Base-by-base conservation (phyloP, 2,113 vertebrate genomes). In the Esox niger region DNA sequence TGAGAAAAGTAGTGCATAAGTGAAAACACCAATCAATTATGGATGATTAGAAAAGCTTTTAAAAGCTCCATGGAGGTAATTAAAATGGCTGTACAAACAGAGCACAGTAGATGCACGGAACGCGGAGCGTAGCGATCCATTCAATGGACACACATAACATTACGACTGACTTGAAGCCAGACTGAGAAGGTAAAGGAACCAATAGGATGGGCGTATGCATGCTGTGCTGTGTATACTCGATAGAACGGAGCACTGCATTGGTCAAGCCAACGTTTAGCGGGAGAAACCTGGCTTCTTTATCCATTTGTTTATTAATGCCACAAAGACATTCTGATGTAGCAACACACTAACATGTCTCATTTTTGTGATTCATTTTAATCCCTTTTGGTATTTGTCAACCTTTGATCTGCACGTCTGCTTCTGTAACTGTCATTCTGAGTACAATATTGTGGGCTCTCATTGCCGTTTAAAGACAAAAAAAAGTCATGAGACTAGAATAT, bases 1-100 rank as follows among this genome's bases (percentile, higher is more conserved):
- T 82, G 81, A 83, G 77, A 80, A 89, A 89, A 84, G 85, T 75
- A 79, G 85, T 77, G 84, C 81, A 69, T 88, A 89, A 88, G 88
- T 88, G 85, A 86, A 90, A 88, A 84, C 75, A 59, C 58, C 46
- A 72, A 88, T 91, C 82, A 90, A 91, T 90, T 88, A 91, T 91
- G 84, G 83, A 90, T 91, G 88, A 87, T 89, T 80, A 83, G 82
- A 88, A 75, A 64, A 81, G 87, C 89, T 88, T 88, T 87, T 86
- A 85, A 90, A 89, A 90, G 89, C 86, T 88, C 88, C 82, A 72
- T 80, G 80, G 75, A 75, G 73, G 62, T 83, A 85, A 86, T 75
- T 83, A 81, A 85, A 84, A 83, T 79, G 79, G 81, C 80, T 81
- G 82, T 82, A 88, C 83, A 86, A 88, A 91, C 81, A 89, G 86